phyloP scores from a whole-genome alignment of 2,113 vertebrate genomes.

The Heterotis niloticus region DNA sequence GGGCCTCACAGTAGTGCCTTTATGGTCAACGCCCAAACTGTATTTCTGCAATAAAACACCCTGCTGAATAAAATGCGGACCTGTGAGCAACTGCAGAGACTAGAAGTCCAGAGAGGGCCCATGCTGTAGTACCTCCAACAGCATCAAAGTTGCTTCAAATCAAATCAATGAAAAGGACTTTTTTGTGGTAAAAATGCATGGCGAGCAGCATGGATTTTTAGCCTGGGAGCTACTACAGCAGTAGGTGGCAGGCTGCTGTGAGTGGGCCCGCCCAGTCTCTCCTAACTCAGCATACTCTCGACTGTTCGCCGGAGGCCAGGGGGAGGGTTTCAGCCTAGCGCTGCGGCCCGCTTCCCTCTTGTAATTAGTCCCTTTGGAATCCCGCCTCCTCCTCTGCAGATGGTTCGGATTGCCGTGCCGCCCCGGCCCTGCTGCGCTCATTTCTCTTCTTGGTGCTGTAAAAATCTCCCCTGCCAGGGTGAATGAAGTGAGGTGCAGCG shows the following conservation, averaged over 20 bases:
- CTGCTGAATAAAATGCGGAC: too few relatives aligned
- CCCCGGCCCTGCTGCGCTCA: neutral
- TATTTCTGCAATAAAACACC: too few relatives aligned
- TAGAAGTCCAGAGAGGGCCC: too few relatives aligned
- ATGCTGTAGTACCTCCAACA: too few relatives aligned
- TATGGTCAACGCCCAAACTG: too few relatives aligned
- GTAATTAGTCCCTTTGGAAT: conserved; percentile 34
- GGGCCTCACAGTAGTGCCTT: too few relatives aligned
- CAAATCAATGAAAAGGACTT: neutral
- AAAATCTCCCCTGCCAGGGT: neutral
- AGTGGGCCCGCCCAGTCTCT: neutral
- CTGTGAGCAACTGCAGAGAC: too few relatives aligned
- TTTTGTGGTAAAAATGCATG: neutral
- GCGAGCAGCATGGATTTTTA: neutral
- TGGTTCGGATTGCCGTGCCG: neutral
- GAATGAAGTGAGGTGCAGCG: too few relatives aligned
- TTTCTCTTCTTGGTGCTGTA: neutral
- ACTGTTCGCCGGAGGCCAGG: neutral
- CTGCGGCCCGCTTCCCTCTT: neutral
- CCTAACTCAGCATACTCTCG: neutral
- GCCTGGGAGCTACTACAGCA: neutral
- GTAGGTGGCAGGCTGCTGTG: neutral
- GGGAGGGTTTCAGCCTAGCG: neutral
- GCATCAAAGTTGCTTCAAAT: too few relatives aligned
- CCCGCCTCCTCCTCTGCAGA: conserved; percentile 14